phyloP scores from a whole-genome alignment of 2,888 invertebrate species.

The Acanthoscelides obtectus region DNA sequence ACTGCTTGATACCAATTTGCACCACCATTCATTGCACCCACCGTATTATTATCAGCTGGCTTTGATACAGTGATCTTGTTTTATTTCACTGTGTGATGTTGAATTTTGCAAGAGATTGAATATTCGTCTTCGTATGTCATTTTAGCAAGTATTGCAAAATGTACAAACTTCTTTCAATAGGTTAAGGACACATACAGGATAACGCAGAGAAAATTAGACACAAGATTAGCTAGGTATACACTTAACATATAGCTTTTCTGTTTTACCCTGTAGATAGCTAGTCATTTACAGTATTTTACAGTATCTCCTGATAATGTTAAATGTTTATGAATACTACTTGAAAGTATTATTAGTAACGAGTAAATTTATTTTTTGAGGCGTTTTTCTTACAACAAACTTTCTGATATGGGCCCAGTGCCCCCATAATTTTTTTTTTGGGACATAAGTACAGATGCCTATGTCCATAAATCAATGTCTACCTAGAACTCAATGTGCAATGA shows the following conservation, averaged over 20 bases:
- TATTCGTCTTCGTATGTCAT: too few species aligned
- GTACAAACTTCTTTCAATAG: neutral
- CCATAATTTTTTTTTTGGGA: too few species aligned
- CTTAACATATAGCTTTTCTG: slow-evolving; percentile 20
- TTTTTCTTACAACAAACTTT: neutral
- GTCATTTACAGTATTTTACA: slow-evolving; percentile 42
- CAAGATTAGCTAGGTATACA: neutral
- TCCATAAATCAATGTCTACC: too few species aligned
- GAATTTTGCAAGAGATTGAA: neutral
- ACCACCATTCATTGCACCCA: too few species aligned
- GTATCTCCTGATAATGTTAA: slow-evolving; percentile 17
- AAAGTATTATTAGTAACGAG: slow-evolving; percentile 22
- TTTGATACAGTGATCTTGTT: too few species aligned
- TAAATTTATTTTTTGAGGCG: neutral
- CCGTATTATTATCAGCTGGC: too few species aligned
- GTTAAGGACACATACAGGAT: neutral
- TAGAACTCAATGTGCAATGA: too few species aligned
- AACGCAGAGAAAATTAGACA: neutral
- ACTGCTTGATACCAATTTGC: too few species aligned
- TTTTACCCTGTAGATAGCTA: slow-evolving; percentile 27
- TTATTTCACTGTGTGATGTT: too few species aligned
- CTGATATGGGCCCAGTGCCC: too few species aligned
- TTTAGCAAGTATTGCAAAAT: neutral
- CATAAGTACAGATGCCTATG: too few species aligned
- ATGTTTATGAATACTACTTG: slow-evolving; percentile 23